A percentile compares a stretch with the other conserved stretches of the same genome.
phyloP scores from a whole-genome alignment of 2,888 invertebrate genomes.

The Ariolimax columbianus region DNA sequence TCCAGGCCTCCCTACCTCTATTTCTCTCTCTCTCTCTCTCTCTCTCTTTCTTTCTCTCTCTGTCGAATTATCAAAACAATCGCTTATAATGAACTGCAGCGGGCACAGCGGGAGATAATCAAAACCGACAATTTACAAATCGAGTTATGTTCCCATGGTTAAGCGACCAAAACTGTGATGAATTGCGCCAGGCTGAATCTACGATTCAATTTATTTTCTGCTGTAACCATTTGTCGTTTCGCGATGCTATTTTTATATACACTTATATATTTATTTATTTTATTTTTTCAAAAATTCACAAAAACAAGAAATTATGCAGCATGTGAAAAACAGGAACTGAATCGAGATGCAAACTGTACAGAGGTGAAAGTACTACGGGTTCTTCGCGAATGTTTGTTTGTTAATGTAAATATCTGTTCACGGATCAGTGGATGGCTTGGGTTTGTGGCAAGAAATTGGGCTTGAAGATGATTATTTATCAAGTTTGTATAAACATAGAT shows the following conservation, averaged over 20 bases:
- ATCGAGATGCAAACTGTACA: no score
- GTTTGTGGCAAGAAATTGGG: no score
- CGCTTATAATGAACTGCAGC: conserved; percentile 19
- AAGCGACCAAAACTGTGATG: neutral
- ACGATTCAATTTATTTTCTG: neutral
- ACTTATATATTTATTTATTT: no score
- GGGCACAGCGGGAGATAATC: conserved; percentile 18
- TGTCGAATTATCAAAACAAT: conserved; percentile 6
- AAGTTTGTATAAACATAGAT: no score
- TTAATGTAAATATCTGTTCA: no score
- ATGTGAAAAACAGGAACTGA: no score
- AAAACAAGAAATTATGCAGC: no score
- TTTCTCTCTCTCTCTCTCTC: neutral
- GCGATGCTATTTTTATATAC: neutral
- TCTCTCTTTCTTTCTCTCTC: neutral
- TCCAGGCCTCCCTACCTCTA: neutral
- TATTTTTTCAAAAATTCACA: no score
- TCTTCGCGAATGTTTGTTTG: no score
- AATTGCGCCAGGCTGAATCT: neutral
- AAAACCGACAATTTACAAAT: conserved; percentile 29
- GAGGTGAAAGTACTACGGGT: no score
- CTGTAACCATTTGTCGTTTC: neutral
- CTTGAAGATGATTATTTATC: no score
- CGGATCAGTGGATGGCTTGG: no score
- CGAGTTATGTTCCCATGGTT: conserved; percentile 19